Evolutionary conservation across 2,888 invertebrate species (phyloP), one percentile per base, ranked within the genome.

Genomic region (Chamaedrilus cognettii): DNA sequence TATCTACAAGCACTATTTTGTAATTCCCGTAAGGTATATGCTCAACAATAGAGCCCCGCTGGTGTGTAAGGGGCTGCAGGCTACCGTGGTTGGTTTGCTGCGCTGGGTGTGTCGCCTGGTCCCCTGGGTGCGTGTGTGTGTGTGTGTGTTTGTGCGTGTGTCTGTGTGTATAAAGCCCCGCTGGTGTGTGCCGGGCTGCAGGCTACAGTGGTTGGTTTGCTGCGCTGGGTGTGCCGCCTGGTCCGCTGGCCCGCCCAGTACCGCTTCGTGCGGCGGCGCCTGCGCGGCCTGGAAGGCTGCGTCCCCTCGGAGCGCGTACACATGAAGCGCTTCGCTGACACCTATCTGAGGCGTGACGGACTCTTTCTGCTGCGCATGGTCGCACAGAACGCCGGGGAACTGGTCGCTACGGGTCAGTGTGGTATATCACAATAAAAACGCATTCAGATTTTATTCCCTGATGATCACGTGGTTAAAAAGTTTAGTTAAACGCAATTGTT

Each of bases 71-170:
- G 42, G 7, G 7, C 19, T 42, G 30, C 35, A 64, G 1, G 75
- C 82, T 68, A 85, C 84, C 69, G 72, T 81, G 35, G 75, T 78
- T 70, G 83, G 82, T 72, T 80, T 85, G 62, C 70, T 84, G 65
- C 79, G 82, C 70, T 85, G 85, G 86, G 72, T 81, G 62, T 35
- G 52, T 26, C 62, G 60, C 42, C 35, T 61, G 30, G 33, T 69
- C 52, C 66, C 61, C 68, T 68, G 67, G 69, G n/a, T n/a, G n/a
- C n/a, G n/a, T n/a, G n/a, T n/a, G n/a, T n/a, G n/a, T n/a, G n/a
- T n/a, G n/a, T n/a, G n/a, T n/a, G n/a, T n/a, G n/a, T n/a, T n/a
- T n/a, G n/a, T n/a, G n/a, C n/a, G n/a, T n/a, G n/a, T n/a, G n/a
- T n/a, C n/a, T n/a, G n/a, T n/a, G n/a, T n/a, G n/a, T n/a, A n/a